Percentiles rank a stretch among this genome's conserved stretches.
These are phyloP conservation scores for Cuniculus paca DNA, from an alignment of 2,797 vertebrate species.

Conservation along the genomic window DNA sequence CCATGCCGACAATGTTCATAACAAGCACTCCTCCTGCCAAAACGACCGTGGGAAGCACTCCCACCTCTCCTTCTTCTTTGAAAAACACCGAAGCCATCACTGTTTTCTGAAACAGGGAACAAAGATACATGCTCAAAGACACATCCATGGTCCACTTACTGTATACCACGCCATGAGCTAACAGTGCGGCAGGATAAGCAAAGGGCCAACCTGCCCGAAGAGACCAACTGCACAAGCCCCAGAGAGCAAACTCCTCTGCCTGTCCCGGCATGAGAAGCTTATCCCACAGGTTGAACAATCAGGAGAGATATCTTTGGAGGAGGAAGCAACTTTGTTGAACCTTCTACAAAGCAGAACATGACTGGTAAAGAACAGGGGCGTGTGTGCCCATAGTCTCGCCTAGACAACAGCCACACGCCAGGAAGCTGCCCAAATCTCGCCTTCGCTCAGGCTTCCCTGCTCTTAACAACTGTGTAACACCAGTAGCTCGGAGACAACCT, in stretches of 20 bases:
- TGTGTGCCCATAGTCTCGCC: no score
- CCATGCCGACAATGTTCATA: not conserved
- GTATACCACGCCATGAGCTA: not conserved
- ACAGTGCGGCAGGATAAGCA: not conserved
- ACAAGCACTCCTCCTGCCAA: slow-evolving; percentile 82
- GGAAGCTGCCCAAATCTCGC: not conserved
- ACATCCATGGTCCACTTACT: not conserved
- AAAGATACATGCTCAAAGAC: not conserved
- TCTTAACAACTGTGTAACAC: not conserved
- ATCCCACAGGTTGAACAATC: not conserved
- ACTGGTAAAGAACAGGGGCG: not conserved
- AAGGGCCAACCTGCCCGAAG: not conserved
- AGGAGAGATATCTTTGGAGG: not conserved
- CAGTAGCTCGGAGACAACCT: not conserved
- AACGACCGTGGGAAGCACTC: slow-evolving; percentile 85
- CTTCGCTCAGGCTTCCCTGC: not conserved
- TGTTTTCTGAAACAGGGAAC: slow-evolving; percentile 88
- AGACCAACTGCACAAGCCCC: not conserved
- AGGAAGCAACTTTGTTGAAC: not conserved
- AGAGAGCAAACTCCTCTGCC: not conserved
- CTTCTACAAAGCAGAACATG: not conserved
- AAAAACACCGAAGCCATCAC: slow-evolving; percentile 85
- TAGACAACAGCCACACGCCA: not conserved
- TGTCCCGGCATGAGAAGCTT: not conserved
- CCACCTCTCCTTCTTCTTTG: slow-evolving; percentile 88